A percentile compares a stretch with the other conserved stretches of the same genome.
These are phyloP conservation scores for Monopis laevigella DNA, from an alignment of 2,888 invertebrate genomes.

Conservation along the genomic window DNA sequence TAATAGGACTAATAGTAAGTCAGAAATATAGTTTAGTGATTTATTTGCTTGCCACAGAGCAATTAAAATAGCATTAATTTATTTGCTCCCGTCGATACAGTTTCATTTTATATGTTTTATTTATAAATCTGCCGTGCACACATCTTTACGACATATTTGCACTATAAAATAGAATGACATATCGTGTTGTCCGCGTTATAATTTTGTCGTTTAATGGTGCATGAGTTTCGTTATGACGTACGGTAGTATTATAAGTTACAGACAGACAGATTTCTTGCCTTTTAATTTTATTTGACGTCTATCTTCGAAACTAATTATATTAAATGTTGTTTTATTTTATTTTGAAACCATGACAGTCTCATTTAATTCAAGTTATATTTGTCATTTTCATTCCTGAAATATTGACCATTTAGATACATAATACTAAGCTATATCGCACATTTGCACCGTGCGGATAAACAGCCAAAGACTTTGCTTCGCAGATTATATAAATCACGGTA, in stretches of 20 bases:
- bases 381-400: no score
- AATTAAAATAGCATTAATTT: slow-evolving; percentile 11
- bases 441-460: no score
- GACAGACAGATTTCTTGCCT: slow-evolving; percentile 4
- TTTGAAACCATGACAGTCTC: no score
- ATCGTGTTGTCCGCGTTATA: slow-evolving; percentile 41
- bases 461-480: no score
- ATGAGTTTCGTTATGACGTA: slow-evolving; percentile 44
- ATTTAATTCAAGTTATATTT: no score
- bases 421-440: no score
- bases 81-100: neutral
- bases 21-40: no score
- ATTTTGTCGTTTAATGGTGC: slow-evolving; percentile 56
- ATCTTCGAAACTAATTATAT: slow-evolving; percentile 7
- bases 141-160: slow-evolving; percentile 49
- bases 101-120: slow-evolving; percentile 4
- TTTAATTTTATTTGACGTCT: slow-evolving; percentile 1
- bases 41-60: no score
- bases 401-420: no score
- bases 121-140: slow-evolving; percentile 7
- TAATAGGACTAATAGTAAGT: no score
- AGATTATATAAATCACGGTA: no score
- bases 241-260: slow-evolving; percentile 19
- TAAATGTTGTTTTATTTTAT: neutral
- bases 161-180: slow-evolving; percentile 51